Conservation (phyloP, 2,797 vertebrate species). For the Oceanodroma leucorhoa region DNA sequence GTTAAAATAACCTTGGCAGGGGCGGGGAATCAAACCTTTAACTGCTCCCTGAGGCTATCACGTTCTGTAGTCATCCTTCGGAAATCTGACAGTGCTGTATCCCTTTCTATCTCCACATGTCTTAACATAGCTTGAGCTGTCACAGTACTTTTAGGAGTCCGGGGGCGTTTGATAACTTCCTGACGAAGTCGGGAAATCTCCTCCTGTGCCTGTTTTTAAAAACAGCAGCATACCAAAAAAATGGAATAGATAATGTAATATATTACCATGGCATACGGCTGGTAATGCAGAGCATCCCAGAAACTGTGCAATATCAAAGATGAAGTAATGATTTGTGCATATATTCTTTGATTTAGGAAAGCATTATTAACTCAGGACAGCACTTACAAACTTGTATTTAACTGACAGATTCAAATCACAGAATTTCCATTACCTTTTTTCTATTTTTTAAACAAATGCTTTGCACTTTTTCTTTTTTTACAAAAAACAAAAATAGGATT, state of each 20-base stretch:
- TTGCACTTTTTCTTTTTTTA: not conserved
- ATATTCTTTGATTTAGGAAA: not conserved
- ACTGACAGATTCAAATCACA: not conserved
- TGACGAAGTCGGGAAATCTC: conserved; percentile 75
- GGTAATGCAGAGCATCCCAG: not conserved
- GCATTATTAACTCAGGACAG: not conserved
- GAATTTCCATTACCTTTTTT: not conserved
- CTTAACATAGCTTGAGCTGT: conserved; percentile 75
- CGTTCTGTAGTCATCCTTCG: conserved; percentile 78
- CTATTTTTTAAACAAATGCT: not conserved
- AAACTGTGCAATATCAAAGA: not conserved
- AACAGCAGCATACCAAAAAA: not conserved
- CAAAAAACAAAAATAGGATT: not conserved
- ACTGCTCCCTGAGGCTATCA: conserved; percentile 79
- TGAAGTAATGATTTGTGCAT: not conserved
- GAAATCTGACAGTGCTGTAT: conserved; percentile 75
- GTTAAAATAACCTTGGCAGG: not conserved
- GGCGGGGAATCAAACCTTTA: conserved; percentile 72
- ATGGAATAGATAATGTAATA: not conserved
- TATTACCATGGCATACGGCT: not conserved
- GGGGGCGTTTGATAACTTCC: conserved; percentile 74
- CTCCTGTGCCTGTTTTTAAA: conserved; percentile 75
- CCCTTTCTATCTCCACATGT: conserved; percentile 75
- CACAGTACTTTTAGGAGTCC: conserved; percentile 63
- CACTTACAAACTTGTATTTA: not conserved